Evolutionary conservation across 2,113 vertebrate genomes (phyloP).

Genomic region (Chionodraco myersi): DNA sequence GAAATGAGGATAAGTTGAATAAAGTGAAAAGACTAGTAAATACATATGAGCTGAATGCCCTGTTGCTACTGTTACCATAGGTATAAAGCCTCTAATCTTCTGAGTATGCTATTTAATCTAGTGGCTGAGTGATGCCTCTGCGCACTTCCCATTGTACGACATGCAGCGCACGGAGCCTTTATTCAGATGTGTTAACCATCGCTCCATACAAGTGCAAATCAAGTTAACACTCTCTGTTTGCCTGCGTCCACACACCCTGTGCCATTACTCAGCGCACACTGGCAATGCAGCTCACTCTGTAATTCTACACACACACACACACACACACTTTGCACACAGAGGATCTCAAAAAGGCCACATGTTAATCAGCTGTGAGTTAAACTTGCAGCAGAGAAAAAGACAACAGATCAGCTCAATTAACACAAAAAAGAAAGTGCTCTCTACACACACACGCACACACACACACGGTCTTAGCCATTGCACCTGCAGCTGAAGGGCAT

Average conservation of each 20-base stretch:
- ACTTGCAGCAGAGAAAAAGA: slow-evolving; percentile 79
- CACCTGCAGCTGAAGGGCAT: slow-evolving; percentile 86
- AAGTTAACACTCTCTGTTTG: slow-evolving; percentile 78
- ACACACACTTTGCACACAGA: slow-evolving; percentile 55
- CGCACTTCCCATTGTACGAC: slow-evolving; percentile 70
- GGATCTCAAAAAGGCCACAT: slow-evolving; percentile 79
- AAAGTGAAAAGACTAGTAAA: slow-evolving; percentile 11
- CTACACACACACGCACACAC: slow-evolving; percentile 51
- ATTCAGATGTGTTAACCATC: slow-evolving; percentile 80
- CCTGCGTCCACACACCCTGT: slow-evolving; percentile 71
- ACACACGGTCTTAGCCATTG: slow-evolving; percentile 72
- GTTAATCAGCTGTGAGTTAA: slow-evolving; percentile 84
- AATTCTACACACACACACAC: slow-evolving; percentile 52
- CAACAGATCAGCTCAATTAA: slow-evolving; percentile 85
- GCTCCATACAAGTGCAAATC: slow-evolving; percentile 85
- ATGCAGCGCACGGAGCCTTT: slow-evolving; percentile 73
- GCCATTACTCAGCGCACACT: slow-evolving; percentile 65
- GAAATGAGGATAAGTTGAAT: too few species aligned
- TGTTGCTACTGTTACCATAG: slow-evolving; percentile 56
- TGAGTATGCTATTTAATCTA: slow-evolving; percentile 73
- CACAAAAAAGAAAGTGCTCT: slow-evolving; percentile 84
- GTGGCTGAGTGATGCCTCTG: slow-evolving; percentile 72
- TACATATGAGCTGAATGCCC: slow-evolving; percentile 60
- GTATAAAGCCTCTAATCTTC: slow-evolving; percentile 73
- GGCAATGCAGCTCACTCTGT: slow-evolving; percentile 50